Conservation (phyloP, 2,888 invertebrate species). For the Heliconius cydno region DNA sequence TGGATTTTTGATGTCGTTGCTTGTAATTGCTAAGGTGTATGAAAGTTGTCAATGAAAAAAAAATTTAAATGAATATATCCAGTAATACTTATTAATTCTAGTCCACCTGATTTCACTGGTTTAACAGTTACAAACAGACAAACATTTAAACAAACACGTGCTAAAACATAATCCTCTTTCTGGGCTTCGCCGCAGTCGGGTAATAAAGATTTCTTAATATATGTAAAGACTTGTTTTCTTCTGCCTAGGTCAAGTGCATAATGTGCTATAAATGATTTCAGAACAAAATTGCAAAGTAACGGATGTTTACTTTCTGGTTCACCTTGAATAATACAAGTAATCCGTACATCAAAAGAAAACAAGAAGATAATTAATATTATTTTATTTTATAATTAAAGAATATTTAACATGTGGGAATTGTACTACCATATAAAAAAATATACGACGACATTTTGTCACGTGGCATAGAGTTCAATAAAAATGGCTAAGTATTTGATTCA, state of each 20-base stretch:
- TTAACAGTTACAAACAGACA: too few species aligned
- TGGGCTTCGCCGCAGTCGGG: too few species aligned
- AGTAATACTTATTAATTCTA: too few species aligned
- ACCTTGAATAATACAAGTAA: background rate
- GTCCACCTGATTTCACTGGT: too few species aligned
- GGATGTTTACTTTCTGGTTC: background rate
- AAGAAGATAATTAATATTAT: background rate
- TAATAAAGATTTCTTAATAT: too few species aligned
- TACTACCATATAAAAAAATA: background rate
- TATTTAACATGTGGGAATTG: background rate
- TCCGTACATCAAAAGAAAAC: background rate
- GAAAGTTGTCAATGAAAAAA: background rate
- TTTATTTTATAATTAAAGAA: background rate
- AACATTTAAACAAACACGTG: too few species aligned
- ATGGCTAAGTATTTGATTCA: slow-evolving; percentile 23
- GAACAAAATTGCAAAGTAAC: background rate
- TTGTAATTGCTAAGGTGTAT: background rate
- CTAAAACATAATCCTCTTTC: too few species aligned
- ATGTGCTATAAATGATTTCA: too few species aligned
- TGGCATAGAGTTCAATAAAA: background rate
- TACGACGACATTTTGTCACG: slow-evolving; percentile 23
- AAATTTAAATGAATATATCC: too few species aligned
- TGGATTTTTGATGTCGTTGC: too few species aligned
- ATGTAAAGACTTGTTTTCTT: background rate
- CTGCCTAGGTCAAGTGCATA: background rate